phyloP scores from a whole-genome alignment of 2,113 vertebrate species.

The Aplodontia rufa region DNA sequence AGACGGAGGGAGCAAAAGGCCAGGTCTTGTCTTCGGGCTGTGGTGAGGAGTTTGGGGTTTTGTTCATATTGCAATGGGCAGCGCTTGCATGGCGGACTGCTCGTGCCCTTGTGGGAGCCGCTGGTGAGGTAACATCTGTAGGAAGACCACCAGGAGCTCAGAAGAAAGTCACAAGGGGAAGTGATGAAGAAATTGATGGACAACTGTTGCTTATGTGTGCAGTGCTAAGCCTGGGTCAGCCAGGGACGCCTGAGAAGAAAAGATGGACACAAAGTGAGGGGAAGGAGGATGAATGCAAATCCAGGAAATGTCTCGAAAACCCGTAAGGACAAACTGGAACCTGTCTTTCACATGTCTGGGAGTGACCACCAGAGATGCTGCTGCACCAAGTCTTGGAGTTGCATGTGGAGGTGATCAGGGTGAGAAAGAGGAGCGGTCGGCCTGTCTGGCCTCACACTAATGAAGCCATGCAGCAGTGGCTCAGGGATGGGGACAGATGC shows the following conservation, averaged over 20 bases:
- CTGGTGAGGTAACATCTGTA: background rate
- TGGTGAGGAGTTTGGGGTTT: background rate
- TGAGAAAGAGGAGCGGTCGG: background rate
- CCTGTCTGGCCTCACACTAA: accelerated
- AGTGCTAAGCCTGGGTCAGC: background rate
- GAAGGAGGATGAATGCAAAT: background rate
- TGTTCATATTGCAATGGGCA: background rate
- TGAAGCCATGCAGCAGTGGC: background rate
- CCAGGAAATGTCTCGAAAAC: too few species aligned
- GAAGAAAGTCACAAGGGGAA: background rate
- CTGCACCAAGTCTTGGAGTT: background rate
- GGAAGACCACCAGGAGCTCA: background rate
- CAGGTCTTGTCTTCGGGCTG: background rate
- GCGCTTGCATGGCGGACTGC: background rate
- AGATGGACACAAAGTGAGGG: background rate
- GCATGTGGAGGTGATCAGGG: accelerated
- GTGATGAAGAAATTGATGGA: background rate
- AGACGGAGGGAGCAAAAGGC: background rate
- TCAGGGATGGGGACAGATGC: background rate
- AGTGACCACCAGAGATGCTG: background rate
- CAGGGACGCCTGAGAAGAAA: background rate
- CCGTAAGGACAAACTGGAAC: background rate
- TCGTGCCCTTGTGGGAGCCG: background rate
- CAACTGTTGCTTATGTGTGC: background rate
- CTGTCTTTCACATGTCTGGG: background rate